phyloP scores from a whole-genome alignment of 1,140 invertebrate species.

The Microplitis mediator region DNA sequence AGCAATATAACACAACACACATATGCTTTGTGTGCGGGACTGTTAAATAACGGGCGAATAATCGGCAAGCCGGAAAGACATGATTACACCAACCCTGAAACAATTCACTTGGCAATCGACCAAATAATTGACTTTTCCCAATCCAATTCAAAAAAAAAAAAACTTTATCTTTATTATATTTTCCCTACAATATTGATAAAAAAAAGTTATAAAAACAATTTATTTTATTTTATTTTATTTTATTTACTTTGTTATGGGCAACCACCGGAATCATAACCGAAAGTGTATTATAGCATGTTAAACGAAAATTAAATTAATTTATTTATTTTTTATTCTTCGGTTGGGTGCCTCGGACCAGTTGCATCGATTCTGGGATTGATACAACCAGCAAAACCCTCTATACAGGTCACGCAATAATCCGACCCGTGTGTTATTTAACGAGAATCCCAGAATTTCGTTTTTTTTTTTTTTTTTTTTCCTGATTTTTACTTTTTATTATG shows the following conservation, averaged over 20 bases:
- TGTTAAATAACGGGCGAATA: neutral
- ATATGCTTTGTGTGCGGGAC: neutral
- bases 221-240: neutral
- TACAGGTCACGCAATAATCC: slow-evolving; percentile 19
- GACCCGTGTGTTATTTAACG: neutral
- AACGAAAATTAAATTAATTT: slow-evolving; percentile 10
- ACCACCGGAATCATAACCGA: neutral
- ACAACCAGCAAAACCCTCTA: neutral
- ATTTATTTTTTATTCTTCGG: neutral
- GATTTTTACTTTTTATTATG: neutral
- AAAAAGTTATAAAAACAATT: neutral
- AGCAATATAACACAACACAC: no score
- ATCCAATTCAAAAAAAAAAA: neutral
- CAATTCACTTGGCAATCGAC: neutral
- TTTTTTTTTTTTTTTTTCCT: neutral
- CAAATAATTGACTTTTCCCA: neutral
- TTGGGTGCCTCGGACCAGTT: neutral
- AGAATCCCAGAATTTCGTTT: no score
- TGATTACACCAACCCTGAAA: neutral
- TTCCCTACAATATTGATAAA: no score
- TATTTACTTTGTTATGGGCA: neutral
- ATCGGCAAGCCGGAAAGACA: slow-evolving; percentile 2
- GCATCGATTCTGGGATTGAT: slow-evolving; percentile 12
- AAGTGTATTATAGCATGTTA: slow-evolving; percentile 11
- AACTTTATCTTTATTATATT: no score